Base-by-base conservation (phyloP, 2,888 invertebrate genomes). In the Archaeoteleia sp. region DNA sequence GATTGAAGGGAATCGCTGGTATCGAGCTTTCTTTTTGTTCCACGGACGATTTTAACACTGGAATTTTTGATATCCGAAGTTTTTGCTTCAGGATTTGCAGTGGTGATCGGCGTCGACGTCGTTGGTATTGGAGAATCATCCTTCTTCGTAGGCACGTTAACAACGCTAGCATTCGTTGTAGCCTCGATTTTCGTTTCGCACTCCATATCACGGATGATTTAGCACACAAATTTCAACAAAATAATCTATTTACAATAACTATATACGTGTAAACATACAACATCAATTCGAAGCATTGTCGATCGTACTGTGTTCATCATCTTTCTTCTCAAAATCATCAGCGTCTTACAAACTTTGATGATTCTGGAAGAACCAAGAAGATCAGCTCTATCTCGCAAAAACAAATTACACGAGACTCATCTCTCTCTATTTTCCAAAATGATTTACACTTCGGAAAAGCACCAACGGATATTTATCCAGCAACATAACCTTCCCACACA, bases 21-120 rank as follows among this genome's bases (percentile, higher is more conserved):
- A 51, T 85, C 85, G 6, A 79, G 49, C 35, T 80, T 81, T n/a
- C n/a, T n/a, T n/a, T n/a, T n/a, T n/a, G 78, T 79, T 0, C 82
- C 82, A 4, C 84, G 75, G 1, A 82, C 82, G 27, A 85, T 81
- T 9, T 79, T 76, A 43, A 74, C 76, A 45, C 74, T 74, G 7
- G 54, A 39, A 30, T 12, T 53, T 17, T 67, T 67, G 6, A 55
- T 1, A 5, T 70, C 70, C 6, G 65, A 8, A 12, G 30, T 4
- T 40, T 25, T 53, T 7, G 23, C 15, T 29, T 57, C 57, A 2
- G 17, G 10, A 37, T 3, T 45, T 1, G 45, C 17, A n/a, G 39
- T 27, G 10, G 39, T 29, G 15, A 15, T 43, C 15, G 13, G 29
- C 13, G 32, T 32, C 15, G 53, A 25, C 12, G 54, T 30, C 17